phyloP scores from a whole-genome alignment of 2,797 vertebrate genomes.

The Anas bahamensis region DNA sequence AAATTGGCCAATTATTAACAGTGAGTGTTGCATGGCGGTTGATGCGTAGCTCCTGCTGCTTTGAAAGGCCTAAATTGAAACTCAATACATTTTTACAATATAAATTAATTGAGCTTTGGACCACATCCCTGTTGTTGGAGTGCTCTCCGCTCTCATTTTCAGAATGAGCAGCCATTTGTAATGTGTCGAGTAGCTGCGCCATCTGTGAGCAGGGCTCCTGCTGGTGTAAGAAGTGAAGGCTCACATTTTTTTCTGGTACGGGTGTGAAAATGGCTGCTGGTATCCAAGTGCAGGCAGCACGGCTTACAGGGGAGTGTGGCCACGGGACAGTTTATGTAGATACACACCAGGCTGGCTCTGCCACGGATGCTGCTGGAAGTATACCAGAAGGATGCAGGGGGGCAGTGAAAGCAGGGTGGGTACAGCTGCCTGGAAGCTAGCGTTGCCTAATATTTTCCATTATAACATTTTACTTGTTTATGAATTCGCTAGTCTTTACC shows the following conservation, averaged over 20 bases:
- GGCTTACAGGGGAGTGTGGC: fast-evolving
- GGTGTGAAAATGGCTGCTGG: not conserved
- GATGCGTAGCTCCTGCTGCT: conserved; percentile 52
- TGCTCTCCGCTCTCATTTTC: not conserved
- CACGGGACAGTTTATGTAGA: fast-evolving
- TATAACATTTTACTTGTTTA: not conserved
- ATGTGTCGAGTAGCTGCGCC: not conserved
- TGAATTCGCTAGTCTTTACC: not conserved
- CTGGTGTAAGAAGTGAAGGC: not conserved
- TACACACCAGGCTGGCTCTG: not conserved
- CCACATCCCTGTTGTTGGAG: not conserved
- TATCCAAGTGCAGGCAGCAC: not conserved
- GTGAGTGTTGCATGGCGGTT: not conserved
- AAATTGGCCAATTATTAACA: conserved; percentile 68
- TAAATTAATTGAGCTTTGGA: conserved; percentile 52
- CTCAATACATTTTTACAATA: conserved; percentile 54
- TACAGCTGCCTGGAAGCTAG: not conserved
- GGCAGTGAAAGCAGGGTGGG: not conserved
- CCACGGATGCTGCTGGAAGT: not conserved
- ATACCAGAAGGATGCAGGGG: not conserved
- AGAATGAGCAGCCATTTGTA: conserved; percentile 13
- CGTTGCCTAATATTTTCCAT: not conserved
- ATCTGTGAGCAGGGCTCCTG: not conserved
- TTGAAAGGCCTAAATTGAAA: conserved; percentile 63
- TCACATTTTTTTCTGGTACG: not conserved